phyloP scores from a whole-genome alignment of 2,113 vertebrate genomes.

The Bombycilla garrulus region DNA sequence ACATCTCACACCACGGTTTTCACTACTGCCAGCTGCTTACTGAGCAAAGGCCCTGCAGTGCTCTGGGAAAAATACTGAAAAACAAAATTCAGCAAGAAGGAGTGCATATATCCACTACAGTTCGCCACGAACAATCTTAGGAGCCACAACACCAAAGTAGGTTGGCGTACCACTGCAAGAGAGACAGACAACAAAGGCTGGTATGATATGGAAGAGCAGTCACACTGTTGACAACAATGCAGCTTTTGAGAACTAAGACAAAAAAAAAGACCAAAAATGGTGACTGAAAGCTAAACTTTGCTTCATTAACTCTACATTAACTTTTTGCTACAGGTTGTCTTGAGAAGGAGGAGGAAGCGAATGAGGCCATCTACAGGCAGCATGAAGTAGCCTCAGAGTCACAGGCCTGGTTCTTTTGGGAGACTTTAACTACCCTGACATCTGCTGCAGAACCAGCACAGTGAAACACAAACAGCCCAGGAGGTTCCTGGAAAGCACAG shows the following conservation, averaged over 20 bases:
- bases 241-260: not conserved
- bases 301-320: not conserved
- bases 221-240: not conserved
- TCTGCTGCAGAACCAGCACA: not conserved
- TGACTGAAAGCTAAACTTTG: not conserved
- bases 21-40: not conserved
- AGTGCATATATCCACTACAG: not conserved
- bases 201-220: not conserved
- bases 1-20: not conserved
- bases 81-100: not conserved
- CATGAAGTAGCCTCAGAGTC: not conserved
- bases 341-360: not conserved
- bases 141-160: not conserved
- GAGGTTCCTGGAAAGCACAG: not conserved
- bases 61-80: not conserved
- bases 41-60: not conserved
- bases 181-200: not conserved
- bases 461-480: not conserved
- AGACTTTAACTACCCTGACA: not conserved
- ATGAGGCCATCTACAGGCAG: not conserved
- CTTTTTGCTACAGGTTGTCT: not conserved
- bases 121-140: not conserved
- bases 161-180: not conserved
- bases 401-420: not conserved
- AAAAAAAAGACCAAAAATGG: not conserved